Percentiles rank a stretch among this genome's conserved stretches.
Evolutionary conservation across 1,140 invertebrate species (phyloP).

Genomic region (Drosophila tropicalis): DNA sequence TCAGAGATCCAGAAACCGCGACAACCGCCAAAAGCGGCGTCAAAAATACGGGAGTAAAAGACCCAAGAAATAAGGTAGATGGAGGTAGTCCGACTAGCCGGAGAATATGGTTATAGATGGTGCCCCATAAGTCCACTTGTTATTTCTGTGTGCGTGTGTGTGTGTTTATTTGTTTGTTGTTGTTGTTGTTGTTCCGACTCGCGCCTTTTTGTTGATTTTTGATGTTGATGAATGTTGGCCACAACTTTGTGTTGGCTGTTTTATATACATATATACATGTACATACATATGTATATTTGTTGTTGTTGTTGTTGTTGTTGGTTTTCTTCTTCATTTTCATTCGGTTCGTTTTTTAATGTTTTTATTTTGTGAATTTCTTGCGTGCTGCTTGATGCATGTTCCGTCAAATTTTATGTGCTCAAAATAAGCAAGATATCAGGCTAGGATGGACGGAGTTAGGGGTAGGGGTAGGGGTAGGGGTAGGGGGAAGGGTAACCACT

Average conservation of each 20-base stretch:
- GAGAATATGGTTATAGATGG: slow-evolving; percentile 37
- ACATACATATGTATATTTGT: slow-evolving; percentile 35
- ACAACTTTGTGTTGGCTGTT: slow-evolving; percentile 61
- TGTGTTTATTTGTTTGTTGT: too few species aligned
- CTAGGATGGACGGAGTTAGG: background rate
- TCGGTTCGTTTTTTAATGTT: slow-evolving; percentile 58
- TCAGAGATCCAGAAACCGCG: slow-evolving; percentile 65
- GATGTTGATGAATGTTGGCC: slow-evolving; percentile 80
- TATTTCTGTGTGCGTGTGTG: slow-evolving; percentile 22
- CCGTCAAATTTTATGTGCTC: slow-evolving; percentile 64
- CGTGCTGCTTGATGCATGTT: slow-evolving; percentile 75
- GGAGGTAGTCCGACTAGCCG: slow-evolving; percentile 52
- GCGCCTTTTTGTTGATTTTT: slow-evolving; percentile 77
- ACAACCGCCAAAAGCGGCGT: slow-evolving; percentile 77
- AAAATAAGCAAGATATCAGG: background rate
- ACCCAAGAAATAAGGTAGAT: slow-evolving; percentile 1
- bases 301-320: slow-evolving; percentile 25
- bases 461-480: slow-evolving; percentile 8
- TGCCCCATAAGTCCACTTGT: slow-evolving; percentile 10
- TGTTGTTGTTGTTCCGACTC: slow-evolving; percentile 54
- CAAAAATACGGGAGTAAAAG: slow-evolving; percentile 48
- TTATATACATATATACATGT: background rate
- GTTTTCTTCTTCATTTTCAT: slow-evolving; percentile 36
- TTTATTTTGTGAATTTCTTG: slow-evolving; percentile 69
- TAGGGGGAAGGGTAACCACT: slow-evolving; percentile 59